A percentile compares a stretch with the other conserved stretches of the same genome.
Evolutionary conservation across 2,113 vertebrate species (phyloP).

Genomic region (Podilymbus podiceps): DNA sequence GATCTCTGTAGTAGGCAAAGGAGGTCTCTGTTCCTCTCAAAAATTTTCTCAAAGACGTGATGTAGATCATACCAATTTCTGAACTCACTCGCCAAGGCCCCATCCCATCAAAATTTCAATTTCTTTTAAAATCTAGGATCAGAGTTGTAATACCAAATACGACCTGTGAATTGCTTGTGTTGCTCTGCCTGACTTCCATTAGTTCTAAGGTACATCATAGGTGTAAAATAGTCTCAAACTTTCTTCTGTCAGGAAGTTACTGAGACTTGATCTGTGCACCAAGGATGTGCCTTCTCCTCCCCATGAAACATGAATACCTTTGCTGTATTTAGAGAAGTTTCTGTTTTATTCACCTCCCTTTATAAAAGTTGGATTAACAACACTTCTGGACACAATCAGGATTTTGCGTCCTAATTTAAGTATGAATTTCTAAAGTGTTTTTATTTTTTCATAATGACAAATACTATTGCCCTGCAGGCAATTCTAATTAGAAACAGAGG

Average conservation of each 20-base stretch:
- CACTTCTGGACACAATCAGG: not conserved
- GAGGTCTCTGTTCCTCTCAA: not conserved
- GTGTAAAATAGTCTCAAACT: not conserved
- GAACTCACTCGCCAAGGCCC: not conserved
- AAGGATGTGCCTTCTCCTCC: not conserved
- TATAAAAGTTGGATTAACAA: not conserved
- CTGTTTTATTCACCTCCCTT: not conserved
- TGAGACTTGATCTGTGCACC: not conserved
- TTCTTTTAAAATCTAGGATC: not conserved
- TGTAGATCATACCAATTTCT: not conserved
- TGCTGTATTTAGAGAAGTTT: not conserved
- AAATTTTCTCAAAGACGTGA: not conserved
- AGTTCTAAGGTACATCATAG: not conserved
- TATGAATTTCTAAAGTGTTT: not conserved
- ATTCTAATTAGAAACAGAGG: not conserved
- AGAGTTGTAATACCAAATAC: not conserved
- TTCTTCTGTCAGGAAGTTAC: not conserved
- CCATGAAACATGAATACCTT: not conserved
- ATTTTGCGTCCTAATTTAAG: not conserved
- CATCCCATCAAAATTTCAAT: not conserved
- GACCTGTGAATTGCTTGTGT: not conserved
- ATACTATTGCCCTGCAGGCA: not conserved
- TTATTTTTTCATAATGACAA: not conserved
- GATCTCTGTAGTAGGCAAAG: not conserved
- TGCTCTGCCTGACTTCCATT: not conserved